Conservation (phyloP, 2,888 invertebrate species). For the Ormyrus pomaceus region DNA sequence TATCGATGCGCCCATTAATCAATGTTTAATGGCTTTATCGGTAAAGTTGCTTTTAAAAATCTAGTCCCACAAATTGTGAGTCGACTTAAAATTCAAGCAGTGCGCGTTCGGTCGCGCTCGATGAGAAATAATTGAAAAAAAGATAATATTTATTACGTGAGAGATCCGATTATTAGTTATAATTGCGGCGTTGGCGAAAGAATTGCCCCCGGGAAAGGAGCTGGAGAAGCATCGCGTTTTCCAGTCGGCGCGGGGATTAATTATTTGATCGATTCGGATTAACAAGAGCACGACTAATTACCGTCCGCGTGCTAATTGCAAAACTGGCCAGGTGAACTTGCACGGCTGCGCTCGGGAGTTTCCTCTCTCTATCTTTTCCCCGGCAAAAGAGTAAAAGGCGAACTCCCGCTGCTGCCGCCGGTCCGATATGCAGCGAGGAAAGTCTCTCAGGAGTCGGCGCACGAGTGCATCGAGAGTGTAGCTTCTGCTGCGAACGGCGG, state of each 20-base stretch:
- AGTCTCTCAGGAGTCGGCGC: conserved; percentile 3
- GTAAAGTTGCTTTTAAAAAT: too few relatives aligned
- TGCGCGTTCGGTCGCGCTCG: too few relatives aligned
- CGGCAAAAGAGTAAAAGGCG: background rate
- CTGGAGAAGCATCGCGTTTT: conserved; percentile 10
- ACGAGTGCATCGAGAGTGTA: conserved; percentile 33
- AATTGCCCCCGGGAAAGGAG: conserved; percentile 16
- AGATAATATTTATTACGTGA: background rate
- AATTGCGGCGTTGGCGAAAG: conserved; percentile 25
- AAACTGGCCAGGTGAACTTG: conserved; percentile 56
- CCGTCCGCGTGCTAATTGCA: conserved; percentile 48
- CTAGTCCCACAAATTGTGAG: too few relatives aligned
- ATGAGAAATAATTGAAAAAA: background rate
- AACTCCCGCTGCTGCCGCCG: background rate
- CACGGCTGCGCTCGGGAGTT: conserved; percentile 56
- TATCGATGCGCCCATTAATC: too few relatives aligned
- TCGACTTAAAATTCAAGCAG: too few relatives aligned
- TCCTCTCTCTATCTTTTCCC: conserved; percentile 14
- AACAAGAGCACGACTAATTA: conserved; percentile 57
- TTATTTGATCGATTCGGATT: conserved; percentile 56
- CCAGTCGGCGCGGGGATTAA: conserved; percentile 1
- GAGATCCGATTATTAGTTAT: conserved; percentile 40
- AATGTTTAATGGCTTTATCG: too few relatives aligned
- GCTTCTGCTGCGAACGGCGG: too few relatives aligned
- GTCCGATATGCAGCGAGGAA: too few relatives aligned